phyloP scores from a whole-genome alignment of 2,888 invertebrate genomes.

The Trachelus tabidus region DNA sequence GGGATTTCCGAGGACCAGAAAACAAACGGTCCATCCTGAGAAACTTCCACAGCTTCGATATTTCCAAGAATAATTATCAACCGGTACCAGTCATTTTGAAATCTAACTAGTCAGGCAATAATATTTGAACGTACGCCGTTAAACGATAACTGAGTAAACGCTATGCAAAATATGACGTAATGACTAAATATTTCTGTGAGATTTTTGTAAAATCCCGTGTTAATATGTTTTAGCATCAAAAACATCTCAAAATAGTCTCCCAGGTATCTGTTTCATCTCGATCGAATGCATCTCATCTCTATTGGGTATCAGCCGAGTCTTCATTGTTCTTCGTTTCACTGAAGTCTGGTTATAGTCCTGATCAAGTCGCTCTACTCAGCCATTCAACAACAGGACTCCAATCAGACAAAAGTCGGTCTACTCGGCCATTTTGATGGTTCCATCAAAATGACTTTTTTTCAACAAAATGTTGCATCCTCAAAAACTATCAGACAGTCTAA shows the following conservation, averaged over 20 bases:
- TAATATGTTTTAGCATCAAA: neutral
- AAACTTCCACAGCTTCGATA: neutral
- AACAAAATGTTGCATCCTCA: neutral
- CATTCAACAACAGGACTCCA: too few relatives aligned
- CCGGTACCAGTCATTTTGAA: neutral
- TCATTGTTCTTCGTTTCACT: neutral
- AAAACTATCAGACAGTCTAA: too few relatives aligned
- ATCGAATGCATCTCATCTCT: neutral
- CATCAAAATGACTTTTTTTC: neutral
- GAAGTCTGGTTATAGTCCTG: neutral
- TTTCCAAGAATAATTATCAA: neutral
- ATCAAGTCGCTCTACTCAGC: neutral
- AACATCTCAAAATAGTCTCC: neutral
- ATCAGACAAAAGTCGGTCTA: neutral
- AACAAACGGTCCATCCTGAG: neutral
- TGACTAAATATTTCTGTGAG: neutral
- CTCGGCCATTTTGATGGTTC: neutral
- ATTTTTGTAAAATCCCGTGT: neutral
- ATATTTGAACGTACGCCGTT: neutral
- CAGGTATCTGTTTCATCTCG: neutral
- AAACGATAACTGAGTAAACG: neutral
- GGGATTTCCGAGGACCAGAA: neutral
- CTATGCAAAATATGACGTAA: neutral
- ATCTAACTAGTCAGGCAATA: neutral
- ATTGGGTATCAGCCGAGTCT: neutral